Evolutionary conservation across 2,797 vertebrate species (phyloP), one percentile per base, ranked within the genome.

Genomic region (Myotis planiceps): DNA sequence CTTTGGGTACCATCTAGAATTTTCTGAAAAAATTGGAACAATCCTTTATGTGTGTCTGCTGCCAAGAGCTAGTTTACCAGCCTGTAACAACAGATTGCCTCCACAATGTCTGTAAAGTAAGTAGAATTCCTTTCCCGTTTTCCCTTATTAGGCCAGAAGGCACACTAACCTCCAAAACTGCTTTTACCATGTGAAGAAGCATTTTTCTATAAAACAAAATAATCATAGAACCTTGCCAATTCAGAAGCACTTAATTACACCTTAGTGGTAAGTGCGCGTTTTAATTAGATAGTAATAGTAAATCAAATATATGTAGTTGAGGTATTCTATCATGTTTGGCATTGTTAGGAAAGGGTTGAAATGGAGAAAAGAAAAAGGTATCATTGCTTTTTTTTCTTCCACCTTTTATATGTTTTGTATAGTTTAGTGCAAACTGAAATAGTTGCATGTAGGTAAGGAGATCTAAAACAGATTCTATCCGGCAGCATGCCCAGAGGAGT

Each of bases 21-120:
- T 99, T 99, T 98, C 98, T 99, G 98, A 99, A 99, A 97, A 99
- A 99, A 98, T 99, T 99, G 99, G 99, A 99, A 98, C 99, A 99
- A 97, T 99, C 99, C 94, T 99, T 99, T 98, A 99, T 99, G 99
- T 99, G 99, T 85, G 99, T 99, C 95, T 99, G 99, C 99, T 99
- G 99, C 99, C 99, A 99, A 98, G 99, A 99, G 97, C 98, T 99
- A 97, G 99, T 99, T 97, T 99, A 99, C 98, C 99, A 99, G 97
- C 99, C 99, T 66, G 98, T 99, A 98, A 99, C 99, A 98, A 99
- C 99, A 42, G 98, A 99, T 98, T 99, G 99, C 98, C 98, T 99
- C 91, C 99, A 99, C 99, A 99, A 99, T 7, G 99, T 99, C 96
- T 99, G 99, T 98, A 99, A 99, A 99, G 99, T 99, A 97, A 95